Evolutionary conservation across 2,797 vertebrate genomes (phyloP).

Genomic region (Valencia hispanica): DNA sequence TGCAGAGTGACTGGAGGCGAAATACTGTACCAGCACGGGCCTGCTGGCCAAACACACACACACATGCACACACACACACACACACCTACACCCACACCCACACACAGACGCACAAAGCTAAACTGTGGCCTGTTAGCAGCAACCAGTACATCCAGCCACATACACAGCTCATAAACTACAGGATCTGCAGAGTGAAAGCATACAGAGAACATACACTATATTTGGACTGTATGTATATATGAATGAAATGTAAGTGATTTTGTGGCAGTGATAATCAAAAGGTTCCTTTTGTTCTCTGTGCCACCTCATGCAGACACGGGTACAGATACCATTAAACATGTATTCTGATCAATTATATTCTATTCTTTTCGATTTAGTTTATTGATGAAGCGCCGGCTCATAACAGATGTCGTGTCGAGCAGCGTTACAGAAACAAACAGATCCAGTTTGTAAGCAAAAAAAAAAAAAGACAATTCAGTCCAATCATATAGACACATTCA

Average conservation of each 20-base stretch:
- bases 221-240: not conserved
- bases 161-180: conserved; percentile 29
- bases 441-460: not conserved
- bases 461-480: not conserved
- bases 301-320: conserved; percentile 13
- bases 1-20: conserved; percentile 80
- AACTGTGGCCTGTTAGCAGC: conserved; percentile 58
- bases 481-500: not conserved
- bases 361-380: not conserved
- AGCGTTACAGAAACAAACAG: not conserved
- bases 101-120: conserved; percentile 21
- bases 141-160: conserved; percentile 47
- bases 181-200: conserved; percentile 15
- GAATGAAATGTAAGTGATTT: not conserved
- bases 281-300: conserved; percentile 12
- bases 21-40: conserved; percentile 78
- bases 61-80: conserved; percentile 42
- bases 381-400: not conserved
- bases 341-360: conserved; percentile 14
- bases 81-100: too few species aligned
- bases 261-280: not conserved
- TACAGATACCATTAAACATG: conserved; percentile 24
- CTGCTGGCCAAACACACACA: conserved; percentile 75
- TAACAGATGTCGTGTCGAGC: not conserved
- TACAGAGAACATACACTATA: not conserved